Percentiles rank a stretch among this genome's conserved stretches.
phyloP scores from a whole-genome alignment of 2,888 invertebrate species.

The Hyposoter dolosus region DNA sequence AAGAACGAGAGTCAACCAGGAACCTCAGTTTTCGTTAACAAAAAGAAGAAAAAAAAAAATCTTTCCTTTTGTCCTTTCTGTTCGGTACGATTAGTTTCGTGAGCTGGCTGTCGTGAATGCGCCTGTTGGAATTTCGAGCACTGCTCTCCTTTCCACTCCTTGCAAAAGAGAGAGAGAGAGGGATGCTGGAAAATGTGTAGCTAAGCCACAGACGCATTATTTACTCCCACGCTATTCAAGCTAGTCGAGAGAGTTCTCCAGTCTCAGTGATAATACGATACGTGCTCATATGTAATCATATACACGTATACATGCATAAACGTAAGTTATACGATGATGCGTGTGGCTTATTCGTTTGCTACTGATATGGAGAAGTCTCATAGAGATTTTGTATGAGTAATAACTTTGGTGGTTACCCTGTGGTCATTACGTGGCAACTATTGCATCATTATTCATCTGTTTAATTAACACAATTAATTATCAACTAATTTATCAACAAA shows the following conservation, averaged over 20 bases:
- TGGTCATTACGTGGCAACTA: slow-evolving; percentile 31
- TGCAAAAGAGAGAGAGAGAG: background rate
- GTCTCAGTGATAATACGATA: slow-evolving; percentile 39
- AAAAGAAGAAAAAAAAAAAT: background rate
- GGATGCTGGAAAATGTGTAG: slow-evolving; percentile 7
- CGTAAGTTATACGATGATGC: slow-evolving; percentile 39
- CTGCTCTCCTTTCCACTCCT: slow-evolving; percentile 51
- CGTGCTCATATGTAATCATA: background rate
- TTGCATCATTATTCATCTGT: background rate
- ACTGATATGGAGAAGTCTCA: slow-evolving; percentile 56
- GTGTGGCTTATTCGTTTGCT: slow-evolving; percentile 64
- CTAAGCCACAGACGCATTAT: slow-evolving; percentile 56
- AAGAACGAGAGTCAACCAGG: background rate
- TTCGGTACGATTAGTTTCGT: slow-evolving; percentile 28
- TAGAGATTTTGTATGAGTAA: slow-evolving; percentile 27
- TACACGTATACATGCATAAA: background rate
- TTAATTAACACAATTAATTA: background rate
- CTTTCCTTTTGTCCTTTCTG: slow-evolving; percentile 11
- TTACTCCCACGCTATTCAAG: slow-evolving; percentile 64
- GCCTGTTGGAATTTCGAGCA: slow-evolving; percentile 58
- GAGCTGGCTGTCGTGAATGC: slow-evolving; percentile 29
- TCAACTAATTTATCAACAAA: background rate
- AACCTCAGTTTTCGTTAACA: background rate
- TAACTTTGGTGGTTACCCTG: slow-evolving; percentile 41
- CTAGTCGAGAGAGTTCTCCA: slow-evolving; percentile 46